Percentiles rank a stretch among this genome's conserved stretches.
These are phyloP conservation scores for Dione juno DNA, from an alignment of 2,888 invertebrate species.

Conservation along the genomic window DNA sequence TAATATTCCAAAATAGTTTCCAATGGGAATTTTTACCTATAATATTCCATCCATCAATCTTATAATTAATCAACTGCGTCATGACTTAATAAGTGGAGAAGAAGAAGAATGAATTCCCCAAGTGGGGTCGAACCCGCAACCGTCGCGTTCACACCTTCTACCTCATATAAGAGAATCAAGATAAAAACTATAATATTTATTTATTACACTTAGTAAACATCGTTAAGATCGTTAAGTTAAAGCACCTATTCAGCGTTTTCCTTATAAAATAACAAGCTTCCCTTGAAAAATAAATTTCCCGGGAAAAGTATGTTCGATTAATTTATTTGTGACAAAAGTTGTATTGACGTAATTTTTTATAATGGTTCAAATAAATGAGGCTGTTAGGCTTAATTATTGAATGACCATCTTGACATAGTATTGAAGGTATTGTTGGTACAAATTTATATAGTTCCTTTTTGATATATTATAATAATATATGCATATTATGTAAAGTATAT, in stretches of 20 bases:
- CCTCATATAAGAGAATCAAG: neutral
- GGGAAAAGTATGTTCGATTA: neutral
- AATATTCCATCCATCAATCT: no score
- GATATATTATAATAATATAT: neutral
- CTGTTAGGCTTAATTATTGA: neutral
- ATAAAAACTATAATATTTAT: slow-evolving; percentile 13
- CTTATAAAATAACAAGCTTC: slow-evolving; percentile 11
- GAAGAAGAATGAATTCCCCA: no score
- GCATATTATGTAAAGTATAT: no score
- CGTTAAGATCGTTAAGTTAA: slow-evolving; percentile 15
- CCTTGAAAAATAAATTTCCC: neutral
- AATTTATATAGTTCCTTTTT: neutral
- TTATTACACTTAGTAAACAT: slow-evolving; percentile 13
- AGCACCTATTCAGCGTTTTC: slow-evolving; percentile 4
- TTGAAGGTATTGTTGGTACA: neutral
- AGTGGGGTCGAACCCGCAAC: neutral
- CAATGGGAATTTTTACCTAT: no score
- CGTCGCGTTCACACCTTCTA: neutral
- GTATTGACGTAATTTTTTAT: neutral
- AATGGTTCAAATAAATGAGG: neutral
- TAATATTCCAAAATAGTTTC: no score
- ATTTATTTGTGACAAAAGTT: slow-evolving; percentile 17
- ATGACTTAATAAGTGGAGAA: no score
- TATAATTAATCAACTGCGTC: no score
- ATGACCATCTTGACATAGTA: neutral